Conservation (phyloP, 2,113 vertebrate species). For the Anguilla rostrata region DNA sequence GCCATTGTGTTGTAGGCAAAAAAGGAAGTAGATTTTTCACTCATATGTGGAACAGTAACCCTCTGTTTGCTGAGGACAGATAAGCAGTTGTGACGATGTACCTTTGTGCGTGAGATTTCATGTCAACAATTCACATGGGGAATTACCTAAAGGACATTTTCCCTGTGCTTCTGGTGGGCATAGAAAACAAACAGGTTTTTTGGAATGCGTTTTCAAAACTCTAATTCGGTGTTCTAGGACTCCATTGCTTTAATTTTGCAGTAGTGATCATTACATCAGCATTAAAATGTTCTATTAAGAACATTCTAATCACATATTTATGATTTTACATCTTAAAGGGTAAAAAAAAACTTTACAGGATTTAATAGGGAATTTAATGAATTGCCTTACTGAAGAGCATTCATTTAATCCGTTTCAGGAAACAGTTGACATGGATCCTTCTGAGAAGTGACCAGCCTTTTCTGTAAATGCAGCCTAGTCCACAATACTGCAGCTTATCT, state of each 20-base stretch:
- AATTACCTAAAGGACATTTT: background rate
- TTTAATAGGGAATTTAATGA: background rate
- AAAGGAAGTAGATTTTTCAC: background rate
- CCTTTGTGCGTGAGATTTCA: constrained; percentile 1
- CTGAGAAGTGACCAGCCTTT: background rate
- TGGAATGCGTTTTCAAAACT: too few species aligned
- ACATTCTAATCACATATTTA: too few species aligned
- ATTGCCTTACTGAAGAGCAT: background rate
- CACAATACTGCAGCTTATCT: constrained; percentile 1
- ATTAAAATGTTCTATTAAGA: too few species aligned
- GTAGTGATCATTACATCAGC: too few species aligned
- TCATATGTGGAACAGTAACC: background rate
- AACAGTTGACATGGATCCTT: background rate
- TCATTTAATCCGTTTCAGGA: background rate
- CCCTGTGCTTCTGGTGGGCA: background rate
- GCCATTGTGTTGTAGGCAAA: background rate
- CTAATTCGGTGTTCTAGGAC: too few species aligned
- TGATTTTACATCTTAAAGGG: too few species aligned
- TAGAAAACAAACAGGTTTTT: background rate
- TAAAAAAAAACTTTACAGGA: background rate
- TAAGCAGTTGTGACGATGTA: background rate
- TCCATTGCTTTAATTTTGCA: too few species aligned
- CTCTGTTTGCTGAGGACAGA: background rate
- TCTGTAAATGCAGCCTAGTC: background rate
- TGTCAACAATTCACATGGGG: background rate